Evolutionary conservation across 2,888 invertebrate genomes (phyloP).

Genomic region (Lasioglossum morio): DNA sequence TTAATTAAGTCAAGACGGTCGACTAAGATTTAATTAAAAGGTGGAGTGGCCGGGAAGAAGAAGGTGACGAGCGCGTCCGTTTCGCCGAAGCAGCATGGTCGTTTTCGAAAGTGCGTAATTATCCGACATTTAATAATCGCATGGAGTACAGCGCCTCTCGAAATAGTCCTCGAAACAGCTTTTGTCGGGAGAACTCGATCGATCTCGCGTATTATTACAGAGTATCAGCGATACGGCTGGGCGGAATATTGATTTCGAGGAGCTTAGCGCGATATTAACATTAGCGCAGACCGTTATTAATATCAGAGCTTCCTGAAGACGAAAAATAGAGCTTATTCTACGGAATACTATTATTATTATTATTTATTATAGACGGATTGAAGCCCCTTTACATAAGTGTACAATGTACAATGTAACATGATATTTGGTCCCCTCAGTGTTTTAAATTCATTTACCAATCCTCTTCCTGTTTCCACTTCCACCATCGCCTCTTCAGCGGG

Average conservation of each 20-base stretch:
- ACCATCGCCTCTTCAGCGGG: no score
- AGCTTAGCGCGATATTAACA: background rate
- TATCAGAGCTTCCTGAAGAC: background rate
- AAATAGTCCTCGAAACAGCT: no score
- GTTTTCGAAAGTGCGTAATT: background rate
- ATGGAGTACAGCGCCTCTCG: no score
- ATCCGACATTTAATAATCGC: background rate
- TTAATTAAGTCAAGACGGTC: constrained; percentile 66
- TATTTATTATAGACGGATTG: no score
- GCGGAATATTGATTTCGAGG: background rate
- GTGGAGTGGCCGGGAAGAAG: background rate
- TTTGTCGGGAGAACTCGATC: background rate
- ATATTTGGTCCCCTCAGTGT: no score
- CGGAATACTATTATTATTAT: no score
- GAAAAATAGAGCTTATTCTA: no score
- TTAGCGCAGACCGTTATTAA: background rate
- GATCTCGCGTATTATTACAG: background rate
- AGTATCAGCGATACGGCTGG: background rate
- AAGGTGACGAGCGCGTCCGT: background rate
- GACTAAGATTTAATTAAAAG: constrained; percentile 66
- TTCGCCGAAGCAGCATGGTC: background rate
- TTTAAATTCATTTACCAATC: no score
- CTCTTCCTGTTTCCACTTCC: no score
- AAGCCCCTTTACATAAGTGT: no score
- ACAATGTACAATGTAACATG: no score